Conservation (phyloP, 2,888 invertebrate genomes). For the Ennomos fuscantarius region DNA sequence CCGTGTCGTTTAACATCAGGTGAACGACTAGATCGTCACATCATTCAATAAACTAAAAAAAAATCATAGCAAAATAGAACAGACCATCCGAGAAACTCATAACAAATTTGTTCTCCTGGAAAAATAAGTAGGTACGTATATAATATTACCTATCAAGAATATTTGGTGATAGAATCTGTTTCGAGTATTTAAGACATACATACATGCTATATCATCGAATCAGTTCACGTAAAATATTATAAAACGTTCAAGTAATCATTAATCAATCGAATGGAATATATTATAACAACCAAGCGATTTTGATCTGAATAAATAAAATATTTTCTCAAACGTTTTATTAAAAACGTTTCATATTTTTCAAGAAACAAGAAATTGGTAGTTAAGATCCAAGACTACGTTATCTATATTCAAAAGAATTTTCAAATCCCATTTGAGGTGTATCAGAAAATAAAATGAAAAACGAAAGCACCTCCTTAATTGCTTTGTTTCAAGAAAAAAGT, state of each 20-base stretch:
- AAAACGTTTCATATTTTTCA: too few relatives aligned
- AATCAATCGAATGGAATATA: slow-evolving; percentile 15
- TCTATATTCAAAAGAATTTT: slow-evolving; percentile 13
- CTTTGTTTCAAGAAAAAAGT: slow-evolving; percentile 30
- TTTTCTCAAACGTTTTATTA: too few relatives aligned
- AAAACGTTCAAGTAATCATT: slow-evolving; percentile 9
- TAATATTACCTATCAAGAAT: too few relatives aligned
- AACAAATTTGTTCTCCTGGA: too few relatives aligned
- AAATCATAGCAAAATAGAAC: too few relatives aligned
- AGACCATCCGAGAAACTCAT: too few relatives aligned
- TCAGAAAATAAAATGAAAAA: slow-evolving; percentile 11
- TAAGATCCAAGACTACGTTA: not conserved
- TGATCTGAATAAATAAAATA: not conserved
- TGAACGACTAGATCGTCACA: too few relatives aligned
- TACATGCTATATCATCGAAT: slow-evolving; percentile 8
- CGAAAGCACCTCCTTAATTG: slow-evolving; percentile 20
- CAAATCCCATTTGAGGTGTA: slow-evolving; percentile 1
- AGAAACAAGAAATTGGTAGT: too few relatives aligned
- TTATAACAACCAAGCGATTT: not conserved
- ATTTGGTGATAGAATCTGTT: too few relatives aligned
- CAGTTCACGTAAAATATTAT: slow-evolving; percentile 56
- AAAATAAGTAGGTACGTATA: too few relatives aligned
- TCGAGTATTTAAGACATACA: not conserved
- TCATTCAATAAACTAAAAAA: too few relatives aligned
- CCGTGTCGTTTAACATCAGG: too few relatives aligned